Base-by-base conservation (phyloP, 2,113 vertebrate genomes). In the Cettia cetti region DNA sequence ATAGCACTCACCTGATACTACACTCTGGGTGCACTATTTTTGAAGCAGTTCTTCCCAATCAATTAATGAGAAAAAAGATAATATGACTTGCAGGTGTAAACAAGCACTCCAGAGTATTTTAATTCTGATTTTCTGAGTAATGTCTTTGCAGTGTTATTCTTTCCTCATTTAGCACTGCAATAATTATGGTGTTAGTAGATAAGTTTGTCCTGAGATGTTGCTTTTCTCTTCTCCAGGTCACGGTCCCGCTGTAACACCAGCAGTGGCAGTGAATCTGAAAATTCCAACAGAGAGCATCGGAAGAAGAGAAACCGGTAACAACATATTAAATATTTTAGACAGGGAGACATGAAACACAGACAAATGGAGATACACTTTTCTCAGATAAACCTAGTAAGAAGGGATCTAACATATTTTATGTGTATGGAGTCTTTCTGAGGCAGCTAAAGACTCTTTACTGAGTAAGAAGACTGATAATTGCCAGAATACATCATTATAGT, bases 241-340 rank as follows among this genome's bases (percentile, higher is more conserved):
- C 98, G 98, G 57, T 99, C 99, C 76, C 99, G 98, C 81, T 99
- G 98, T 95, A 98, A 99, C 96, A 99, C 99, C 74, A 99, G 99
- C 96, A 99, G 99, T 60, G 99, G 98, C 42, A 99, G 98, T 65
- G 99, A 99, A 82, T 99, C 99, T 0, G 99, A 99, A 97, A 98
- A 98, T 94, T 99, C 98, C 78, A 98, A 97, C 84, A 97, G 98
- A 91, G 99, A 99, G 20, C 98, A 99, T 86, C 98, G 98, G 81
- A 99, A 99, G 95, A 99, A 98, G 93, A 98, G 98, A 93, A 98
- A 99, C 95, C 98, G 98, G 98, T 99, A 94, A 97, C 19, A 60
- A 28, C 23, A 23, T 19, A 33, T 75, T 28, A 26, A 47, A 9
- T 19, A 10, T 37, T 28, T 14, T 26, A 59, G 52, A 45, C 22